phyloP scores from a whole-genome alignment of 2,113 vertebrate species.

The Ptilorrhoa leucosticta region DNA sequence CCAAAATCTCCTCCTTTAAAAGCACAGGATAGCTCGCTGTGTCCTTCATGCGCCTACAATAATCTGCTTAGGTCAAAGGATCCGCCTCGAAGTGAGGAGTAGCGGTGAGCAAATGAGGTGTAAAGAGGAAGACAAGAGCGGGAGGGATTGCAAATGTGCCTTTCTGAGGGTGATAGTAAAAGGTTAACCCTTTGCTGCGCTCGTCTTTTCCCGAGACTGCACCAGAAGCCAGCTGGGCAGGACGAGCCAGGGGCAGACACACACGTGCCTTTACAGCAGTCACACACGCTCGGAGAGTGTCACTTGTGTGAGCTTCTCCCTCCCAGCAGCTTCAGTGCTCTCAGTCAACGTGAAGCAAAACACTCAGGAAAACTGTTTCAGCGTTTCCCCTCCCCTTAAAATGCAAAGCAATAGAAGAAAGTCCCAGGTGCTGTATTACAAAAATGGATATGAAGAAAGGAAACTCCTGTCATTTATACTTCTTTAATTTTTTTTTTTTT shows the following conservation, averaged over 20 bases:
- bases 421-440: not conserved
- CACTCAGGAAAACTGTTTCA: not conserved
- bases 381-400: not conserved
- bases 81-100: conserved; percentile 59
- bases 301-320: not conserved
- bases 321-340: not conserved
- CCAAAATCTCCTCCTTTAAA: conserved; percentile 74
- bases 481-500: too few relatives aligned
- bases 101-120: not conserved
- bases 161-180: conserved; percentile 1
- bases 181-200: conserved; percentile 7
- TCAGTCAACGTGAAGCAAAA: not conserved
- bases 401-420: not conserved
- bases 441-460: not conserved
- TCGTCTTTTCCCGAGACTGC: fast-evolving
- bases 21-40: conserved; percentile 40
- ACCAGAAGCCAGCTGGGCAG: not conserved
- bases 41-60: conserved; percentile 66
- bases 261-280: fast-evolving
- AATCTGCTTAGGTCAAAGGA: conserved; percentile 81
- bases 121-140: not conserved
- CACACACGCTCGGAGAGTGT: fast-evolving
- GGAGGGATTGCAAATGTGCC: not conserved
- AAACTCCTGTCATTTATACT: not conserved
- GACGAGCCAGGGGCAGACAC: not conserved